A percentile compares a stretch with the other conserved stretches of the same genome.
Conservation (phyloP, 1,140 invertebrate species). For the Drosophila repleta region DNA sequence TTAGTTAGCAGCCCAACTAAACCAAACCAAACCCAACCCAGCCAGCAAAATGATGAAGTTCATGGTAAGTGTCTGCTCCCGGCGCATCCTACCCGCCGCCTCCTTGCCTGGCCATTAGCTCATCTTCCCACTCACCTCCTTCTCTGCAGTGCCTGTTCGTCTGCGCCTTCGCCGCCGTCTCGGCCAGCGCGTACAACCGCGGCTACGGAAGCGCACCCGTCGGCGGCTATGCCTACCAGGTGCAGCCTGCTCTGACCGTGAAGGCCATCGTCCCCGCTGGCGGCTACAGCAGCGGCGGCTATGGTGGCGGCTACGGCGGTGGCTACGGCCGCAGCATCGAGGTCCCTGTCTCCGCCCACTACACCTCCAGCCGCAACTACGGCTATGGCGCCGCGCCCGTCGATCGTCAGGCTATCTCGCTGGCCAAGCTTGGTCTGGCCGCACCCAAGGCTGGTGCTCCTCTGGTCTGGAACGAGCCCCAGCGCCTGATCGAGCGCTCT, state of each 20-base stretch:
- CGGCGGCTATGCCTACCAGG: slow-evolving; percentile 66
- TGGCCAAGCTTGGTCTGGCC: slow-evolving; percentile 59
- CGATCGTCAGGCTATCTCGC: slow-evolving; percentile 57
- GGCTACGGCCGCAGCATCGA: slow-evolving; percentile 31
- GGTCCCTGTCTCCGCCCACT: slow-evolving; percentile 38
- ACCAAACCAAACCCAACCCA: slow-evolving; percentile 55
- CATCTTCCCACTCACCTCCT: background rate
- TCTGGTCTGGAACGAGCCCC: slow-evolving; percentile 53
- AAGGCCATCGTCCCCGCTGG: slow-evolving; percentile 58
- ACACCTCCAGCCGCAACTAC: slow-evolving; percentile 34
- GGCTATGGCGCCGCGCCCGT: slow-evolving; percentile 57
- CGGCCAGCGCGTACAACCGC: slow-evolving; percentile 48
- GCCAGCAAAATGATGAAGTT: slow-evolving; percentile 70
- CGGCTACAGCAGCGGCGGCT: slow-evolving; percentile 44
- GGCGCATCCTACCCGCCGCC: background rate
- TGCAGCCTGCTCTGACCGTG: slow-evolving; percentile 70
- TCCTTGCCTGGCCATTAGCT: background rate
- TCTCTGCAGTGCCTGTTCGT: slow-evolving; percentile 58
- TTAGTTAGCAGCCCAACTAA: slow-evolving; percentile 68
- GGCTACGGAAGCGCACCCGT: slow-evolving; percentile 41
- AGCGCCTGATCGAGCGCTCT: slow-evolving; percentile 17
- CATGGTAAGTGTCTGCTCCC: slow-evolving; percentile 65
- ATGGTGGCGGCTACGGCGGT: slow-evolving; percentile 33
- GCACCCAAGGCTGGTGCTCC: slow-evolving; percentile 63
- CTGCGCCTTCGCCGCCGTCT: slow-evolving; percentile 64